Base-by-base conservation (phyloP, 1,140 invertebrate genomes). In the Tetragnatha versicolor region DNA sequence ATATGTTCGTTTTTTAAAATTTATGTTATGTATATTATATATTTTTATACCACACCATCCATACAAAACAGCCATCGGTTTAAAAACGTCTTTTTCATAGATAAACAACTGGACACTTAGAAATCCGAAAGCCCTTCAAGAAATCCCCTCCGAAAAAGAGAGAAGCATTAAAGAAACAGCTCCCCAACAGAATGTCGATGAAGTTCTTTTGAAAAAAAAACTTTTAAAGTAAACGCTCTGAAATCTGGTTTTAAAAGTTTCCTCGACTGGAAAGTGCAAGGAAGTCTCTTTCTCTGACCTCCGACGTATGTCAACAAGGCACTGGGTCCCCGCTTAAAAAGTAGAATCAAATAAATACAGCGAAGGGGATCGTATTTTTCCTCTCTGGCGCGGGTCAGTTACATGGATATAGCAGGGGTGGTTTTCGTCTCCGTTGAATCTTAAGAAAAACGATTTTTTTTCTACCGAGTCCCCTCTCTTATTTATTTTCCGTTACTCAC, bases 191-290 rank as follows among this genome's bases (percentile, higher is more conserved):
- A 73, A 73, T 73, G 70, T 37, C 55, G 70, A 73, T 73, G 70
- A 49, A 73, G 70, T 49, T 55, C 53, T 61, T 61, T 60, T 53
- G 25, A 69, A 25, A 51, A 69, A 53, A 60, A 61, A 61, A 49
- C 39, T 73, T 73, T 73, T 61, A 73, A 73, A 73, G 70, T 73
- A 73, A 73, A 72, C 69, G 31, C 53, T 31, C 25, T n/a, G 69
- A 72, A 72, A 73, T 73, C 70, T 73, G 70, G 70, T 73, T 73
- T 73, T 73, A 73, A 73, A 73, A 73, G 70, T 73, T 73, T 58
- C 27, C 70, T 61, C 27, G 42, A 35, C 53, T 73, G 70, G 55
- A 73, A 73, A 73, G 70, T 73, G 70, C 70, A 61, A 61, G 39
- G 53, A 22, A 47, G 35, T 47, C 55, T 17, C 39, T 61, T 73